phyloP scores from a whole-genome alignment of 2,797 vertebrate genomes.

The Sylvilagus floridanus region DNA sequence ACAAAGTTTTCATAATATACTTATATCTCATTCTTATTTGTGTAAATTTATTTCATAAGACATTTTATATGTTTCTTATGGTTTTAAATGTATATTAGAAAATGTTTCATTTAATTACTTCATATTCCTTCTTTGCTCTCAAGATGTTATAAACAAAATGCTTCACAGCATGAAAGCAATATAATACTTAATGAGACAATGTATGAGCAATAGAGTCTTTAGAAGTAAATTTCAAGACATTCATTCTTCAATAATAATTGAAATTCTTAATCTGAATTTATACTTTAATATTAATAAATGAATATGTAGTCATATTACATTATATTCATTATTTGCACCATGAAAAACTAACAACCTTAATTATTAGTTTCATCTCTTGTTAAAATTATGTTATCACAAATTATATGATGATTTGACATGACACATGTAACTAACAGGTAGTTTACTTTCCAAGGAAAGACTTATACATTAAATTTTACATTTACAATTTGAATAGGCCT shows the following conservation, averaged over 20 bases:
- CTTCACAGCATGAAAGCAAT: not conserved
- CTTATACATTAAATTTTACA: not conserved
- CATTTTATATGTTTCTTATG: not conserved
- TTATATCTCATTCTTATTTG: not conserved
- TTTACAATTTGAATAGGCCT: not conserved
- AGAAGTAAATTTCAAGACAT: not conserved
- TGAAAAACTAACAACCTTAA: not conserved
- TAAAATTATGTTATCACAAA: not conserved
- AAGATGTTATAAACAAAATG: not conserved
- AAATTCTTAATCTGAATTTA: not conserved
- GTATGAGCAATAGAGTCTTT: not conserved
- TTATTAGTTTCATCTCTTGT: not conserved
- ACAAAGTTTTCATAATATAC: not conserved
- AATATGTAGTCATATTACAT: not conserved
- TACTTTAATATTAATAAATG: not conserved
- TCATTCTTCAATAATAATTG: not conserved
- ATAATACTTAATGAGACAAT: not conserved
- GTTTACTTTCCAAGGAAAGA: not conserved
- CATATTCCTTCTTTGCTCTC: not conserved
- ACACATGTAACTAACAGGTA: not conserved
- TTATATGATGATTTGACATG: not conserved
- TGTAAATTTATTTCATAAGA: not conserved
- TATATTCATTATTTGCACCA: not conserved
- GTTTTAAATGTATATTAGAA: not conserved
- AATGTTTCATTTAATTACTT: not conserved